Evolutionary conservation across 2,113 vertebrate genomes (phyloP), one percentile per base, ranked within the genome.

Genomic region (Gavialis gangeticus): DNA sequence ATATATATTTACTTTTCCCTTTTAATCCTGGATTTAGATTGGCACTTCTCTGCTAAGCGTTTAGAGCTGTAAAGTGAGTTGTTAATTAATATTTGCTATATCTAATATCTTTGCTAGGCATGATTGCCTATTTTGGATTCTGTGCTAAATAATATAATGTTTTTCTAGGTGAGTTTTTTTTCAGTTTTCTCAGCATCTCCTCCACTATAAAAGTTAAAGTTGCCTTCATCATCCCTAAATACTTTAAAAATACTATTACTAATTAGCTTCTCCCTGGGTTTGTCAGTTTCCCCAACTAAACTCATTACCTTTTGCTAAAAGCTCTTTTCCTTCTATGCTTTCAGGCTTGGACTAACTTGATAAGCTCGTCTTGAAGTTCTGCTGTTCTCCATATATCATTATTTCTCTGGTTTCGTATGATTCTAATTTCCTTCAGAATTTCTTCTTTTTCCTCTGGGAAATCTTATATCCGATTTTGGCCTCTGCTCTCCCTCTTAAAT

Each of bases 391-490:
- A 22, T 34, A 55, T 56, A 21, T 15, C 81, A 14, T 18, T 94
- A 1, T 87, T 83, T 54, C 67, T 60, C 85, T 37, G 8, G 1
- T 81, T 28, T 91, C 2, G 22, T 80, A 1, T 62, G 24, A 24
- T 71, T 80, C 24, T 79, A 8, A 87, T 85, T 92, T 85, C 21
- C 27, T 28, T 5, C 46, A 46, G 3, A 12, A 57, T 73, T 91
- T 96, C n/a, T 93, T 80, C 54, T 87, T 84, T 78, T 54, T 58
- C 21, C 5, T 91, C 79, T 85, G 62, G 27, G 69, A 93, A 85
- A 30, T 89, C 16, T 27, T 80, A 0, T 24, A 22, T 69, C 58
- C 60, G 24, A 87, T 15, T 24, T 66, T 75, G n/a, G 11, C 5
- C 46, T 62, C 10, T 73, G 8, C 58, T 78, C 57, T 77, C 28